Evolutionary conservation across 1,140 invertebrate species (phyloP).

Genomic region (Brachionus rubens): DNA sequence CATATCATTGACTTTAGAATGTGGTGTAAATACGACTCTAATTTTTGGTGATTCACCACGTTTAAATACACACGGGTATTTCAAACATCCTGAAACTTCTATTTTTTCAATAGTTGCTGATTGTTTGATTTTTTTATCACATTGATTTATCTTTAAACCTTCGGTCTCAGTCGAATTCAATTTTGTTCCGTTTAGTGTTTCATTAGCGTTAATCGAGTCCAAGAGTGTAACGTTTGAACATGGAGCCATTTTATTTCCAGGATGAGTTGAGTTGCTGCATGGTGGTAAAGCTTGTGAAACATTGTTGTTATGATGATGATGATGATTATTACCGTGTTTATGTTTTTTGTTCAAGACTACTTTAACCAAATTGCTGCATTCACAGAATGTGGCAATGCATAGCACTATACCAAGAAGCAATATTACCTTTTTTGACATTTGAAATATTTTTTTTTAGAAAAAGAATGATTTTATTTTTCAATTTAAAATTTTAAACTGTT

Average conservation of each 20-base stretch:
- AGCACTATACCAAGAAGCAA: not conserved
- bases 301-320: too few species aligned
- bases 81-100: not conserved
- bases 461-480: too few species aligned
- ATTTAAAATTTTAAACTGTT: not conserved
- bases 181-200: too few species aligned
- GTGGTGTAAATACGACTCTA: not conserved
- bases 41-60: conserved; percentile 6
- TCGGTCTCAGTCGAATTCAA: not conserved
- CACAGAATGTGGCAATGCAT: not conserved
- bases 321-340: not conserved
- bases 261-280: conserved; percentile 7
- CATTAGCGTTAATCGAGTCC: too few species aligned
- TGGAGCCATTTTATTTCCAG: conserved; percentile 18
- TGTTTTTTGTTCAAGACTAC: not conserved
- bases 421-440: not conserved
- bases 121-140: not conserved
- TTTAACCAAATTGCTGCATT: not conserved
- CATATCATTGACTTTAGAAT: not conserved
- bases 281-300: not conserved
- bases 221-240: not conserved
- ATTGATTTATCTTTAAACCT: not conserved
- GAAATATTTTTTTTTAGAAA: not conserved
- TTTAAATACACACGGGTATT: conserved; percentile 13
- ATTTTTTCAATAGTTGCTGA: not conserved